phyloP scores from a whole-genome alignment of 2,113 vertebrate species.

The Sapajus apella region DNA sequence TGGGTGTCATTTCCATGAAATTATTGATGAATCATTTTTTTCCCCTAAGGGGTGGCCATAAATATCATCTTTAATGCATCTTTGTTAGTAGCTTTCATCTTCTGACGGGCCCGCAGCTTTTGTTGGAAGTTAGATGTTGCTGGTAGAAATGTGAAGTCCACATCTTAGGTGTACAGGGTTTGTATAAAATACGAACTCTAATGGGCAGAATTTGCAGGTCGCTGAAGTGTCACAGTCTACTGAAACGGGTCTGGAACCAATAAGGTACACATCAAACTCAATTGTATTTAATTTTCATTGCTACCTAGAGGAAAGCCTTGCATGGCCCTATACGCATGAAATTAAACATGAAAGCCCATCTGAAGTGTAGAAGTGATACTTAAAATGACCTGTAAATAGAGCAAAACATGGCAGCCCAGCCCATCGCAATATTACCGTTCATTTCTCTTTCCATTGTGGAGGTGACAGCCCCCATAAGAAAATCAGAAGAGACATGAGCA shows the following conservation, averaged over 20 bases:
- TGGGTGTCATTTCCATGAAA: neutral
- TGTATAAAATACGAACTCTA: conserved; percentile 72
- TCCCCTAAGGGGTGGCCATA: conserved; percentile 9
- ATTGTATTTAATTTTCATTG: conserved; percentile 79
- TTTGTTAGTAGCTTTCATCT: conserved; percentile 29
- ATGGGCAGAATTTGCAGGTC: conserved; percentile 76
- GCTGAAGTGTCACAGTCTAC: conserved; percentile 76
- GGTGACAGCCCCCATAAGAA: conserved; percentile 24
- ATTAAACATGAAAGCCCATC: conserved; percentile 73
- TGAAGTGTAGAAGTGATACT: conserved; percentile 64
- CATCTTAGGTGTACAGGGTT: conserved; percentile 7
- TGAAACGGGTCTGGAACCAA: conserved; percentile 80
- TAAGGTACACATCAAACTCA: conserved; percentile 80
- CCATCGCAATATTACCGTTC: conserved; percentile 16
- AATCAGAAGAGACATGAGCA: conserved; percentile 60
- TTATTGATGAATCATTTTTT: conserved; percentile 37
- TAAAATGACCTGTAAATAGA: conserved; percentile 69
- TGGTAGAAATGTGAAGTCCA: neutral
- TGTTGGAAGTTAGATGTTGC: conserved; percentile 16
- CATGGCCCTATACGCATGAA: conserved; percentile 59
- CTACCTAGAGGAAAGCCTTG: conserved; percentile 74
- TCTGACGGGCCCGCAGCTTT: conserved; percentile 46
- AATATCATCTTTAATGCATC: conserved; percentile 48
- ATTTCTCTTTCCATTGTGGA: conserved; percentile 36
- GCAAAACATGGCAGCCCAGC: conserved; percentile 57